Conservation (phyloP, 2,797 vertebrate species). For the Lacerta agilis region DNA sequence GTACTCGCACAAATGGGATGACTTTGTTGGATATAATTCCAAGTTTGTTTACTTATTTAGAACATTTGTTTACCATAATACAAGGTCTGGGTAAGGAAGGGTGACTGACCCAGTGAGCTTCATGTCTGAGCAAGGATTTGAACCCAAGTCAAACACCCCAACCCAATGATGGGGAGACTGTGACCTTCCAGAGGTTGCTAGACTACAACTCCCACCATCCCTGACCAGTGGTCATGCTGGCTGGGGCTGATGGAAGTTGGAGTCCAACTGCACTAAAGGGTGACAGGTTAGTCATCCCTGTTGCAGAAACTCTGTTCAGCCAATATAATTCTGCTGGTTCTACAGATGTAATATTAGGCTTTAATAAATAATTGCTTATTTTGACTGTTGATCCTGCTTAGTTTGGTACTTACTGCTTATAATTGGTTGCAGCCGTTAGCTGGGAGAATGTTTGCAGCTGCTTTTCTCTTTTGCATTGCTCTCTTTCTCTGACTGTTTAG, state of each 20-base stretch:
- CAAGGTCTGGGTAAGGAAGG: neutral
- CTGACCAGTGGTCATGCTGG: too few relatives aligned
- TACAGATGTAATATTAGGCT: neutral
- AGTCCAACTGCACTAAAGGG: too few relatives aligned
- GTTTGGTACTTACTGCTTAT: neutral
- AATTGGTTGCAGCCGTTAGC: neutral
- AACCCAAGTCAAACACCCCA: neutral
- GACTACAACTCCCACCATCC: too few relatives aligned
- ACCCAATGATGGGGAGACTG: too few relatives aligned
- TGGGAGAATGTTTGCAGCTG: neutral
- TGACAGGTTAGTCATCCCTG: neutral
- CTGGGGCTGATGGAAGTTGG: too few relatives aligned
- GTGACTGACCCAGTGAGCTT: neutral
- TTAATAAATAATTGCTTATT: neutral
- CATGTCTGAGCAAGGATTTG: neutral
- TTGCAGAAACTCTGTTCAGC: neutral
- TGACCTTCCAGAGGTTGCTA: too few relatives aligned
- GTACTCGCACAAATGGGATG: too few relatives aligned
- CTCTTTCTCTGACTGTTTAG: constrained; percentile 72
- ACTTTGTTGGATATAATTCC: neutral
- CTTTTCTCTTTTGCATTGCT: constrained; percentile 29
- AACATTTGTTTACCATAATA: neutral
- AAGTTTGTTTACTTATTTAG: neutral
- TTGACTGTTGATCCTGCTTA: neutral
- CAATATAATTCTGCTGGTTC: neutral